A percentile compares a stretch with the other conserved stretches of the same genome.
Conservation (phyloP, 2,797 vertebrate species). For the Scarus forsteni region DNA sequence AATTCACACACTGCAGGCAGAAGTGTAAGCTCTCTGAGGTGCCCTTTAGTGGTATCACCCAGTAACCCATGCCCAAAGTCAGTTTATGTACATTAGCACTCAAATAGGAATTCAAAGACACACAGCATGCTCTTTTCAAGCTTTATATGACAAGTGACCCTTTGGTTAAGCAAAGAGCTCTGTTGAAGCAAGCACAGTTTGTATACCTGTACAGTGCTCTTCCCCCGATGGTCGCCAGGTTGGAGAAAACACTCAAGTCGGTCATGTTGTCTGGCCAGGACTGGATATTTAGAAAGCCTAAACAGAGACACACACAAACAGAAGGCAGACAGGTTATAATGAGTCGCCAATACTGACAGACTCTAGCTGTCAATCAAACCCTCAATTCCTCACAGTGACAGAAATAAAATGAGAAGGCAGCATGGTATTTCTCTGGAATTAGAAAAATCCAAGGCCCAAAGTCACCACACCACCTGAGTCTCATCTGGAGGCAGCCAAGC, state of each 20-base stretch:
- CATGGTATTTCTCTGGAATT: conserved; percentile 29
- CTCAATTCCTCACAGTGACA: conserved; percentile 40
- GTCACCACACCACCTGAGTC: conserved; percentile 48
- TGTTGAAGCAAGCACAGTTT: background rate
- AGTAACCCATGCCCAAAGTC: no score
- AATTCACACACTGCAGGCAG: no score
- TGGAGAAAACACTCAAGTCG: conserved; percentile 96
- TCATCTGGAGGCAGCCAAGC: conserved; percentile 30
- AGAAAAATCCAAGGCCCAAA: conserved; percentile 27
- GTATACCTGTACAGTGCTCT: conserved; percentile 93
- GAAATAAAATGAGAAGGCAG: conserved; percentile 28
- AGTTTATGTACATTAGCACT: no score
- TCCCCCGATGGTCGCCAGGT: conserved; percentile 95
- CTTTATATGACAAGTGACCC: no score
- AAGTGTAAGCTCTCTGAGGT: no score
- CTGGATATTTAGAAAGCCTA: conserved; percentile 97
- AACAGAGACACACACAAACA: conserved; percentile 15
- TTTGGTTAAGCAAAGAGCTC: no score
- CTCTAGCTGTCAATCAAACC: conserved; percentile 37
- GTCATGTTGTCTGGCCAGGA: conserved; percentile 99
- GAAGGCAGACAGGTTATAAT: conserved; percentile 40
- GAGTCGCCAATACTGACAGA: conserved; percentile 29
- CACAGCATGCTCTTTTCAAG: no score
- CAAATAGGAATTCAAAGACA: no score
- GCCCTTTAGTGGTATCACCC: no score